Evolutionary conservation across 2,888 invertebrate species (phyloP).

Genomic region (Spisula subtruncata): DNA sequence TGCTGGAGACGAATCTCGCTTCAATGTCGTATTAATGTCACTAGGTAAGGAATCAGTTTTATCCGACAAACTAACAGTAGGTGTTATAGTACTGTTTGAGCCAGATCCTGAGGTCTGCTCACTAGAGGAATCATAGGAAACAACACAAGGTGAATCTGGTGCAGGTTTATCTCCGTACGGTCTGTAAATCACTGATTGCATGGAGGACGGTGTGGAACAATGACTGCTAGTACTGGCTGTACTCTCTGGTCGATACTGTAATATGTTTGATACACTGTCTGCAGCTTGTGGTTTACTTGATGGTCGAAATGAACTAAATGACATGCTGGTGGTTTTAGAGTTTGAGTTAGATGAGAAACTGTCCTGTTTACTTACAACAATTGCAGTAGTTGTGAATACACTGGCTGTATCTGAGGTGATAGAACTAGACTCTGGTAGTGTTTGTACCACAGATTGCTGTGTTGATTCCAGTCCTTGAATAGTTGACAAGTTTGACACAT

Average conservation of each 20-base stretch:
- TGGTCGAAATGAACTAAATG: conserved; percentile 74
- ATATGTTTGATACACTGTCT: conserved; percentile 51
- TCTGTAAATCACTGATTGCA: conserved; percentile 80
- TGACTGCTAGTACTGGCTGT: conserved; percentile 81
- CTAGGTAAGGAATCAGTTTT: conserved; percentile 42
- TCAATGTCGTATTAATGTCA: conserved; percentile 42
- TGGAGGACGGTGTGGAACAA: conserved; percentile 82
- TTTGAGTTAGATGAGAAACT: conserved; percentile 77
- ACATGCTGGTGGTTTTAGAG: conserved; percentile 60
- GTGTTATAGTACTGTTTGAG: conserved; percentile 59
- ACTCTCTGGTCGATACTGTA: conserved; percentile 80
- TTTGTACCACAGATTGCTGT: not conserved
- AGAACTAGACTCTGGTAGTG: conserved; percentile 1
- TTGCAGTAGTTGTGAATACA: conserved; percentile 60
- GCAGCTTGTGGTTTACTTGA: conserved; percentile 53
- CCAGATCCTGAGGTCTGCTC: conserved; percentile 66
- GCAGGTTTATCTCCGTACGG: conserved; percentile 62
- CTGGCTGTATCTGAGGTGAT: conserved; percentile 22
- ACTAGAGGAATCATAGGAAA: conserved; percentile 62
- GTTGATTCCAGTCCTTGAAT: not conserved
- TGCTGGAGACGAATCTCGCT: conserved; percentile 69
- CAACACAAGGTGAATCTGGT: conserved; percentile 62
- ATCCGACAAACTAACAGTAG: conserved; percentile 59
- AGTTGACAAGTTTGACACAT: conserved; percentile 60
- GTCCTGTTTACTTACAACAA: conserved; percentile 72